A percentile compares a stretch with the other conserved stretches of the same genome.
These are phyloP conservation scores for Imbricaverruca yamaguchii DNA, from an alignment of 2,888 invertebrate genomes.

Conservation along the genomic window DNA sequence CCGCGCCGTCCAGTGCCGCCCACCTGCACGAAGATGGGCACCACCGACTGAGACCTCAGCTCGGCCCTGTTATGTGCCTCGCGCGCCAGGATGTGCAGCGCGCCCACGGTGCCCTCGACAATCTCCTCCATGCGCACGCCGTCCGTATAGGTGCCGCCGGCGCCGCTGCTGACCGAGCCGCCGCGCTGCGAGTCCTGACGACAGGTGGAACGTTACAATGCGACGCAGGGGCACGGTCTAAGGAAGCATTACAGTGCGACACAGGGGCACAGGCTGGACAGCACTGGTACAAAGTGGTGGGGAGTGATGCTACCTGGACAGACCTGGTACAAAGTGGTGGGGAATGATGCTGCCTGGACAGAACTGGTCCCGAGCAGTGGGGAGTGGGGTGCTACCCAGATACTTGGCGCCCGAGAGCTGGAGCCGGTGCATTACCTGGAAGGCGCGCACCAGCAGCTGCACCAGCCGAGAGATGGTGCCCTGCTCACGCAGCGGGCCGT, in stretches of 20 bases:
- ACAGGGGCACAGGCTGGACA: no score
- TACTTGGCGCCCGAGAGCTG: no score
- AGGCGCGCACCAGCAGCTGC: constrained; percentile 83
- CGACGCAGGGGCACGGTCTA: no score
- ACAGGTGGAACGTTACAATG: constrained; percentile 58
- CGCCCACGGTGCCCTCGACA: constrained; percentile 95
- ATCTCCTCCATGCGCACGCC: constrained; percentile 99
- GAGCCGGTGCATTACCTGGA: constrained; percentile 50
- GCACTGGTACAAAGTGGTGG: no score
- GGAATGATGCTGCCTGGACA: no score
- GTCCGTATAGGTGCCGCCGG: constrained; percentile 66
- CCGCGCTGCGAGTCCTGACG: constrained; percentile 42
- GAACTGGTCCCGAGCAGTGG: no score
- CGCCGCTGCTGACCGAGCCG: constrained; percentile 39
- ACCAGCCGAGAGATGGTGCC: constrained; percentile 91
- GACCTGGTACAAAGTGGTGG: no score
- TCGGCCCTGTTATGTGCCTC: constrained; percentile 89
- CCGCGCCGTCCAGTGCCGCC: constrained; percentile 13
- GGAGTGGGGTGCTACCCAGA: no score
- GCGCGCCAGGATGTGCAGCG: constrained; percentile 89
- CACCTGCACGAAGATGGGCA: constrained; percentile 88
- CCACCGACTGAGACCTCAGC: constrained; percentile 83
- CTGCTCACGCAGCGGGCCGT: constrained; percentile 85
- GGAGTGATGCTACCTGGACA: no score
- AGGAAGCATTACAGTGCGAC: no score